Evolutionary conservation across 2,797 vertebrate genomes (phyloP).

Genomic region (Myotis planiceps): DNA sequence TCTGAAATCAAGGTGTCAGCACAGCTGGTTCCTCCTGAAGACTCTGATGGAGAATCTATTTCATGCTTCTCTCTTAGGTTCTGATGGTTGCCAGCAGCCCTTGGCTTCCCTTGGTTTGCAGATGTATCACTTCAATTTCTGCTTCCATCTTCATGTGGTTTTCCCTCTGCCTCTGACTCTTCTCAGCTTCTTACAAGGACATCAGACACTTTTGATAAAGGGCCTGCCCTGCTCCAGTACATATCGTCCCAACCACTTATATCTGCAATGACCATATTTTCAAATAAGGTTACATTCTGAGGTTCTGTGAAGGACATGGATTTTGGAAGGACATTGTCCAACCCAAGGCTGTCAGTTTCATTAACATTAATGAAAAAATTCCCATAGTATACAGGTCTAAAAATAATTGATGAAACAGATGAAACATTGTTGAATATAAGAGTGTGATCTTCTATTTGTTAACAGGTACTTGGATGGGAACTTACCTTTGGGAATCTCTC

Average conservation of each 20-base stretch:
- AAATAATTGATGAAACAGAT: neutral
- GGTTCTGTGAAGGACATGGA: neutral
- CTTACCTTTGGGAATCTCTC: neutral
- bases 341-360: neutral
- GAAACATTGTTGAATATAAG: neutral
- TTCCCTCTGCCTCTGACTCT: neutral
- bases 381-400: neutral
- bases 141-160: neutral
- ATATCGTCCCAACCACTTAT: neutral
- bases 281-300: neutral
- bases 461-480: neutral
- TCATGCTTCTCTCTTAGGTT: neutral
- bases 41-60: neutral
- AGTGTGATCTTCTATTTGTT: neutral
- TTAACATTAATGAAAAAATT: slow-evolving; percentile 1
- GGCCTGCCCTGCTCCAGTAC: neutral
- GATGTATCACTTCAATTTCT: neutral
- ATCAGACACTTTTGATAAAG: neutral
- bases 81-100: neutral
- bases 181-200: neutral
- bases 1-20: neutral
- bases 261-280: neutral
- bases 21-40: neutral
- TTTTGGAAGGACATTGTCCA: neutral
- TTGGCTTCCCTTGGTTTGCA: neutral